Evolutionary conservation across 1,140 invertebrate species (phyloP), one percentile per base, ranked within the genome.

Genomic region (Scaptomyza pallida): DNA sequence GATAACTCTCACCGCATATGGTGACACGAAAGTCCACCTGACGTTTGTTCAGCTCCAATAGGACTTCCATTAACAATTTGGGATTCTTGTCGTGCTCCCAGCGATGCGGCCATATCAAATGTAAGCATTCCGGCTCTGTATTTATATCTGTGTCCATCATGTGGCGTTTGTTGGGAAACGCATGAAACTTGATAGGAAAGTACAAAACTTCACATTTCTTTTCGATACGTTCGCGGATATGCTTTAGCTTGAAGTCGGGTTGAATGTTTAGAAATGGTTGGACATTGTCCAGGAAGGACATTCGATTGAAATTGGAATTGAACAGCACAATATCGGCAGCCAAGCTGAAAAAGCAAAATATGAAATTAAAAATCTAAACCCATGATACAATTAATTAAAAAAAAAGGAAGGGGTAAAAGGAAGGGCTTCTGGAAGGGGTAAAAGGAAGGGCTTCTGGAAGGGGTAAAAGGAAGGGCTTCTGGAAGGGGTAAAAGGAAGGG

Each of bases 1-100:
- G 61, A 26, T 79, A 91, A 30, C 74, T 90, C 45, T 91, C 90
- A 4, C 90, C 90, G 19, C 91, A 90, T 3, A 96, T 93, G n/a
- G 94, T 94, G 8, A 95, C 80, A 44, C 92, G 77, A 80, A 96
- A 96, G 30, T 93, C 78, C 26, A 92, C 88, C 13, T 93, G 91
- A 23, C 93, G 89, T 19, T 93, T 92, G 35, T 93, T 91, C n/a
- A 96, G 86, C 60, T 91, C 77, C 55, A 92, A 91, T 1, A 96
- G 74, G 3, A 93, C 92, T 5, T 93, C 78, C 52, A 95, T 94
- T 80, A 96, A 94, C 16, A 92, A 78, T 26, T 94, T 93, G 8
- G 95, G 95, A 90, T 94, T 93, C 91, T 96, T 96, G 86, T 96
- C 95, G 91, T 96, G 95, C 90, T 96, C 95, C 95, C 95, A 96